These are phyloP conservation scores for Drosophila pruinosa DNA, from an alignment of 1,140 invertebrate genomes.

Conservation along the genomic window DNA sequence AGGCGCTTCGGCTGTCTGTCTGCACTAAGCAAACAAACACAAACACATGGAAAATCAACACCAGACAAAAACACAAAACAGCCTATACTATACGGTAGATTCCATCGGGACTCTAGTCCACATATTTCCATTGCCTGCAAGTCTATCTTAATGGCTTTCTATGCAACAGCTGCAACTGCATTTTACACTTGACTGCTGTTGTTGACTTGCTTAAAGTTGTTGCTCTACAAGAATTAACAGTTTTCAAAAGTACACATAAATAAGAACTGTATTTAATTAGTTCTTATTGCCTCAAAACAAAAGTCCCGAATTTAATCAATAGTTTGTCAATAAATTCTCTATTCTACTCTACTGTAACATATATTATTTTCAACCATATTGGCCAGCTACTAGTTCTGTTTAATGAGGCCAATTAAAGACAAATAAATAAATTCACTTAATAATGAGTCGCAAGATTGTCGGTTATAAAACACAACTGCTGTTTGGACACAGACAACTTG, in stretches of 20 bases:
- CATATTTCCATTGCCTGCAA: neutral
- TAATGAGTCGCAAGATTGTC: slow-evolving; percentile 40
- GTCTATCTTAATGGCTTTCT: slow-evolving; percentile 4
- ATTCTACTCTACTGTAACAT: neutral
- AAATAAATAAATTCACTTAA: slow-evolving; percentile 51
- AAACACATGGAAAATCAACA: slow-evolving; percentile 45
- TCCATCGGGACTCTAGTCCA: slow-evolving; percentile 1
- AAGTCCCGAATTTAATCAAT: neutral
- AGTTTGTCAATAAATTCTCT: neutral
- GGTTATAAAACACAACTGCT: slow-evolving; percentile 60
- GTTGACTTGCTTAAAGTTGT: slow-evolving; percentile 26
- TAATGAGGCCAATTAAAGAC: slow-evolving; percentile 2
- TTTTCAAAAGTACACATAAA: too few species aligned
- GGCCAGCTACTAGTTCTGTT: neutral
- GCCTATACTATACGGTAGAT: slow-evolving; percentile 38
- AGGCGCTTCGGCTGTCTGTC: slow-evolving; percentile 28
- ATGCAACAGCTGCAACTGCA: slow-evolving; percentile 40
- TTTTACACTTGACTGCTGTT: slow-evolving; percentile 46
- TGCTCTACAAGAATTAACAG: slow-evolving; percentile 3
- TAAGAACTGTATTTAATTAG: too few species aligned
- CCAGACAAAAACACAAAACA: slow-evolving; percentile 60
- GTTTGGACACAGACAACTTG: slow-evolving; percentile 39
- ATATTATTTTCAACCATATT: neutral
- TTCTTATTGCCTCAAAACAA: too few species aligned
- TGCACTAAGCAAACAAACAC: slow-evolving; percentile 36